These are phyloP conservation scores for Vireo griseus DNA, from an alignment of 2,797 vertebrate genomes.

Conservation along the genomic window DNA sequence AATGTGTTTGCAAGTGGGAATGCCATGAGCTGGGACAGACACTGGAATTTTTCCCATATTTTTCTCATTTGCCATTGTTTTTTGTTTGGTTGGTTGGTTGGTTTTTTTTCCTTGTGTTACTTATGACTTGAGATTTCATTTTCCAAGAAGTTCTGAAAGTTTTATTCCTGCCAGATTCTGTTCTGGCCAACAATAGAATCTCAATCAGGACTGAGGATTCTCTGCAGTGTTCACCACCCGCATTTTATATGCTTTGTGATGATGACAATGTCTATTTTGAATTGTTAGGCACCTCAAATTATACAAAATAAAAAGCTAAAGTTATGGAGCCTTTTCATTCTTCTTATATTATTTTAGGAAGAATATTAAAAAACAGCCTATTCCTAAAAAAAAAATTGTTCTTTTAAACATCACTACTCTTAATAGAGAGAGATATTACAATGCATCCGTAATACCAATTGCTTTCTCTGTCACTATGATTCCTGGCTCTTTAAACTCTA, in stretches of 20 bases:
- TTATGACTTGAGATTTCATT: constrained; percentile 23
- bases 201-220: background rate
- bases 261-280: background rate
- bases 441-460: background rate
- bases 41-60: constrained; percentile 16
- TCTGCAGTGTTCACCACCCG: background rate
- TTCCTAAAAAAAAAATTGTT: background rate
- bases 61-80: constrained; percentile 35
- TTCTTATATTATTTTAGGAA: background rate
- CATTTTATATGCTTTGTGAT: background rate
- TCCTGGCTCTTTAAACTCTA: background rate
- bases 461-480: background rate
- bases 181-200: background rate
- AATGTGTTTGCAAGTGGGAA: background rate
- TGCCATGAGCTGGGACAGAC: background rate
- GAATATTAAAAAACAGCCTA: background rate
- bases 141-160: constrained; percentile 19
- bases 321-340: background rate
- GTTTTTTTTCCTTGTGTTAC: background rate
- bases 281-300: background rate
- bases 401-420: background rate
- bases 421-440: constrained; percentile 2
- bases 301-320: background rate
- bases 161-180: background rate
- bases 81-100: background rate